phyloP scores from a whole-genome alignment of 2,797 vertebrate species.

The Clamator glandarius region DNA sequence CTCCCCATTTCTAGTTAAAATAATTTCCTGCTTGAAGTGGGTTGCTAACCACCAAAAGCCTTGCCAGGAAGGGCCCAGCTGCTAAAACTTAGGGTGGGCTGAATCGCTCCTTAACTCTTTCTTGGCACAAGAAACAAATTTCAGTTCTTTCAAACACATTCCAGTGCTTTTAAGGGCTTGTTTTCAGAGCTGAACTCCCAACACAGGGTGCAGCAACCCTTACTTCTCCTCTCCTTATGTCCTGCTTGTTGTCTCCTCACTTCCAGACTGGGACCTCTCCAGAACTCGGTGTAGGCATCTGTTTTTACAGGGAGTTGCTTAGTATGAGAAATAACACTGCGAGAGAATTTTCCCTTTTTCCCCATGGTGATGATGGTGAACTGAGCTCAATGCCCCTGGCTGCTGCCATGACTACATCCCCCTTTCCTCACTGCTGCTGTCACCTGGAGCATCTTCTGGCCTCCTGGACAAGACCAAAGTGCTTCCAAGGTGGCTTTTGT shows the following conservation, averaged over 20 bases:
- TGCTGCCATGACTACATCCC: not conserved
- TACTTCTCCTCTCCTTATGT: not conserved
- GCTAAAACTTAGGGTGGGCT: not conserved
- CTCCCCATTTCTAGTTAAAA: not conserved
- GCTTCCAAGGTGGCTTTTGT: not conserved
- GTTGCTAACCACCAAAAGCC: not conserved
- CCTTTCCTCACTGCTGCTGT: not conserved
- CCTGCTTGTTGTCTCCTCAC: not conserved
- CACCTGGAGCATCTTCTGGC: not conserved
- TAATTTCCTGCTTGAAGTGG: not conserved
- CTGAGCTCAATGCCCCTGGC: fast-evolving
- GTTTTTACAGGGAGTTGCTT: not conserved
- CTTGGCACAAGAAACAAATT: not conserved
- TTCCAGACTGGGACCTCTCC: fast-evolving
- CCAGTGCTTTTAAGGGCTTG: not conserved
- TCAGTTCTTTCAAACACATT: not conserved
- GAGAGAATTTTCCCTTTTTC: not conserved
- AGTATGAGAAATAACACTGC: not conserved
- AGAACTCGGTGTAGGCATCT: not conserved
- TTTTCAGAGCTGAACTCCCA: not conserved
- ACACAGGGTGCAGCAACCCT: not conserved
- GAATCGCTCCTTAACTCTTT: not conserved
- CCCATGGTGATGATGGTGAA: fast-evolving
- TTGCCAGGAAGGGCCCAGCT: not conserved
- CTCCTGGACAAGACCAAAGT: not conserved